Evolutionary conservation across 2,113 vertebrate genomes (phyloP).

Genomic region (Puffinus mauretanicus): DNA sequence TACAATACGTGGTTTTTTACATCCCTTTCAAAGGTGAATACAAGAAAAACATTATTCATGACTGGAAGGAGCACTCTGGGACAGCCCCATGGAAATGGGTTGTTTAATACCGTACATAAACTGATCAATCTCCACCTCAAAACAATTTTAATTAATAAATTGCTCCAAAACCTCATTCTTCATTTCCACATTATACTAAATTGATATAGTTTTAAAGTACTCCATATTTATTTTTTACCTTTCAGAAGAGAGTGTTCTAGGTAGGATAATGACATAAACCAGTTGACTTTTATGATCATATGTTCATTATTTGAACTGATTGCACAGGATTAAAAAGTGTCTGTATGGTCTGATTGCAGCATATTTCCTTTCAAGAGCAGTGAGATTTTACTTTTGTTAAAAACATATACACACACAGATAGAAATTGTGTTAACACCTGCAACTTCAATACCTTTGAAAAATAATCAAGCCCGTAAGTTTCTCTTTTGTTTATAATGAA

Average conservation of each 20-base stretch:
- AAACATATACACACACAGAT: neutral
- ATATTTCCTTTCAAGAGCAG: neutral
- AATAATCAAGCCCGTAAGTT: slow-evolving; percentile 3
- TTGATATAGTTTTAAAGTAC: neutral
- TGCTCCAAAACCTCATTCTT: neutral
- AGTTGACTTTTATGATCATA: neutral
- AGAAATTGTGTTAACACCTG: slow-evolving; percentile 28
- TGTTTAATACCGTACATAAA: neutral
- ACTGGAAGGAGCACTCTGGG: neutral
- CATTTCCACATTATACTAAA: neutral
- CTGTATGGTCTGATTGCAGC: neutral
- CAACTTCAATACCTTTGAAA: slow-evolving; percentile 7
- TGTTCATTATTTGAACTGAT: neutral
- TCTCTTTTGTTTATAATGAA: slow-evolving; percentile 13
- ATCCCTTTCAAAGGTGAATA: neutral
- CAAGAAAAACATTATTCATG: neutral
- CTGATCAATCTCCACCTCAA: neutral
- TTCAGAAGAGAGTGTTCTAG: neutral
- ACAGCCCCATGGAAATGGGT: neutral
- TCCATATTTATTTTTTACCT: neutral
- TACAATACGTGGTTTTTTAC: accelerated
- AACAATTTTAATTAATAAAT: neutral
- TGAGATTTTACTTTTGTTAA: neutral
- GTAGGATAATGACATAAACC: neutral
- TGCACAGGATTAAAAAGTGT: neutral